Evolutionary conservation across 92 coral and sea anemone species (phyloP).

Genomic region (Pocillopora meandrina): DNA sequence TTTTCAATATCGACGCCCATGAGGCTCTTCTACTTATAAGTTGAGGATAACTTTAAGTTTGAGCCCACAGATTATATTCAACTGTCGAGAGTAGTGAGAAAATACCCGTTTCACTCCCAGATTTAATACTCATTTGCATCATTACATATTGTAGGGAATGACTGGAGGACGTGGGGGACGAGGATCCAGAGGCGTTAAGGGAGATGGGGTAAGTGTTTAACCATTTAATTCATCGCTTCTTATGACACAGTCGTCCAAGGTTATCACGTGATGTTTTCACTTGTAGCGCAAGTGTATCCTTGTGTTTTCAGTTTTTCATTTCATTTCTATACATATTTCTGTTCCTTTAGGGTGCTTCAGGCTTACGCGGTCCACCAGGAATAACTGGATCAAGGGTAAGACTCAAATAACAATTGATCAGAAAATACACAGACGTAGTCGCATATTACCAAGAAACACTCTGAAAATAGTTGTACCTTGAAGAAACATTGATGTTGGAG

Average conservation of each 20-base stretch:
- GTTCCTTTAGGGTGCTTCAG: slow-evolving; percentile 17
- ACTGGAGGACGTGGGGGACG: slow-evolving; percentile 25
- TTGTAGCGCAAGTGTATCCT: neutral
- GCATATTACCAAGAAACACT: no score
- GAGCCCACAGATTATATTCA: neutral
- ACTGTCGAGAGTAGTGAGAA: no score
- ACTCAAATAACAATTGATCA: neutral
- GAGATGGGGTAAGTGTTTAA: slow-evolving; percentile 10
- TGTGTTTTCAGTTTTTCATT: neutral
- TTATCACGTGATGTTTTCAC: neutral
- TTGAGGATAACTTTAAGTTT: neutral
- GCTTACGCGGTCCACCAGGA: slow-evolving; percentile 28
- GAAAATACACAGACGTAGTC: no score
- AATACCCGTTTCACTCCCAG: neutral
- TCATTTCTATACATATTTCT: neutral
- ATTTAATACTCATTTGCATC: neutral
- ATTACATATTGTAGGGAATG: neutral
- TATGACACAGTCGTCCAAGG: neutral
- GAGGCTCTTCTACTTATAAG: neutral
- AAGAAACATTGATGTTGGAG: no score
- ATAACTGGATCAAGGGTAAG: slow-evolving; percentile 33
- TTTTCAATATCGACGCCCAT: no score
- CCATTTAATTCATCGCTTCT: neutral
- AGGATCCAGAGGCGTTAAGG: slow-evolving; percentile 24
- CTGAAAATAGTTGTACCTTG: no score